Evolutionary conservation across 2,797 vertebrate genomes (phyloP), one percentile per base, ranked within the genome.

Genomic region (Diceros bicornis): DNA sequence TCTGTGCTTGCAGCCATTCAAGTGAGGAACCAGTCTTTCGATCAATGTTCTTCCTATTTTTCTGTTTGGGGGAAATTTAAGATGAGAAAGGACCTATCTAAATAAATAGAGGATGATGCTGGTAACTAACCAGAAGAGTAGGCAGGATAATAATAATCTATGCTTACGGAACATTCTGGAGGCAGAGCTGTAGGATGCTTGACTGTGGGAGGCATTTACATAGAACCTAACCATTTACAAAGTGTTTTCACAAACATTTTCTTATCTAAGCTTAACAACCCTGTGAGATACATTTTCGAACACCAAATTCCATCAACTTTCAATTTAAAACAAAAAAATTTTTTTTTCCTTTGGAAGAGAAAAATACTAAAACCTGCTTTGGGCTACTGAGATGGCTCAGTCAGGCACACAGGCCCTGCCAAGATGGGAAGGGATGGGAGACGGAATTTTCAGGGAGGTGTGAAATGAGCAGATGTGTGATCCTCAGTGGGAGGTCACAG

Each of bases 31-130:
- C 4, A 34, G 41, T 44, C 69, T 83, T 92, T 83, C 18, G 37
- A 44, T 59, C 66, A 75, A 64, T 12, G 32, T 29, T 75, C 61
- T 87, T 82, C 37, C 20, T 81, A 37, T 74, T 88, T 89, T 91
- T 96, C 77, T 41, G 62, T 83, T 61, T 79, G 23, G 83, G 61
- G 66, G 32, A 89, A 72, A 89, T 85, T 83, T 66, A 90, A 96
- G 81, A 71, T 3, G 77, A 50, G 50, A 72, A 88, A 20, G 29
- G 68, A 86, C 32, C 69, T 64, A n/a, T 69, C n/a, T 91, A 78
- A 86, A 94, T 41, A 71, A 52, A 50, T 18, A 86, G 82, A 88
- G 41, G 41, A 27, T 6, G 69, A 23, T 64, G 52, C 71, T 20
- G 14, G 68, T 37, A 64, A 47, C 61, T 37, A 78, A 25, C 37